Base-by-base conservation (phyloP, 2,113 vertebrate genomes). In the Gallinago undulata region DNA sequence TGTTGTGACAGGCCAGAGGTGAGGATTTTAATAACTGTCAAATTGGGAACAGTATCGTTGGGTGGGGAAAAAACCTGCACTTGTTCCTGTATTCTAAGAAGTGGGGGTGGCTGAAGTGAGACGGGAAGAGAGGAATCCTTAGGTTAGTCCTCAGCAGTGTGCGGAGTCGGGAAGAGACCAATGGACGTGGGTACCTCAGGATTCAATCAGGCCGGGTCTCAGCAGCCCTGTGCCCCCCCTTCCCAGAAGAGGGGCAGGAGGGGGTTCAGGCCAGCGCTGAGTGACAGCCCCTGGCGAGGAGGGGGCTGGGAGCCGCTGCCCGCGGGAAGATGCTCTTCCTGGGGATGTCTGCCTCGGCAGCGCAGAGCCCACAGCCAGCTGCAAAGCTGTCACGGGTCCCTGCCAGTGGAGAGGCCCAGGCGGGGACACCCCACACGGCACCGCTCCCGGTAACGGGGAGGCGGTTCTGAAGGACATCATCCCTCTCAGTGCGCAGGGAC, bases 231-330 rank as follows among this genome's bases (percentile, higher is more conserved):
- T 66, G 56, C 73, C 63, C 74, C 19, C 39, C 39, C 39, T 39
- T 39, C 4, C 95, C 89, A 25, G 84, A 83, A 88, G 86, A 64
- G 74, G 57, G 69, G 81, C 83, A 72, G 92, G 78, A 68, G 64
- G 84, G 91, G 84, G 93, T 92, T 30, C 74, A 68, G 69, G 86
- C 78, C 31, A 39, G 91, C 0, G 16, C 56, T 63, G 33, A 33
- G 84, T 28, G n/a, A 43, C 83, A 81, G 95, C 87, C 95, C 92
- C 96, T 95, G 57, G 87, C 93, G 87, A 62, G 85, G 75, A 95
- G 81, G 48, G 51, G 78, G 93, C 95, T 79, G 94, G 23, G 97
- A 92, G 90, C 56, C 31, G 67, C 90, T 67, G 96, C 96, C 60
- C 76, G n/a, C 11, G 31, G 80, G 87, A 72, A 89, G 93, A 74